Conservation (phyloP, 2,888 invertebrate genomes). For the Ceratothoa steindachneri region DNA sequence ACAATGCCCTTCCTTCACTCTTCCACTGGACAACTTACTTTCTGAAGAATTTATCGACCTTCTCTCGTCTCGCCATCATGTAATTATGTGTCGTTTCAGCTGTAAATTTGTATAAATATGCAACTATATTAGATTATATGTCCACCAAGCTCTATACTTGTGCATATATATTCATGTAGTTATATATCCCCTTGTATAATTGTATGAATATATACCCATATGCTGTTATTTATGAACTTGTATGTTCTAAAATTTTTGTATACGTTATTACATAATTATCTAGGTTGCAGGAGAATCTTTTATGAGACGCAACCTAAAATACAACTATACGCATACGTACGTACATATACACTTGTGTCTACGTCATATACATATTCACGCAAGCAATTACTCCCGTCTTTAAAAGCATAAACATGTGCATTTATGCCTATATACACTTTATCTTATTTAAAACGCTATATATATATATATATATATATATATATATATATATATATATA, state of each 20-base stretch:
- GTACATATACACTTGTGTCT: neutral
- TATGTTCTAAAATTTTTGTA: neutral
- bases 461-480: neutral
- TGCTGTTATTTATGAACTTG: conserved; percentile 7
- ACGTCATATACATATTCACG: conserved; percentile 2
- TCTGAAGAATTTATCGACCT: no score
- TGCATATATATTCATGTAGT: conserved; percentile 12
- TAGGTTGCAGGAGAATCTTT: no score
- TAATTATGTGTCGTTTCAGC: neutral
- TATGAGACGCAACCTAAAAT: no score
- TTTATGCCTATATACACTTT: neutral
- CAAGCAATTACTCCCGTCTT: neutral
- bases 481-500: neutral
- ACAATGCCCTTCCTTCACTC: no score
- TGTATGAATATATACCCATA: conserved; percentile 19
- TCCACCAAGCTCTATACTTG: neutral
- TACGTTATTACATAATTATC: no score
- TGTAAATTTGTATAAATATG: neutral
- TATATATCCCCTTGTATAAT: conserved; percentile 16
- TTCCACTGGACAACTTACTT: no score
- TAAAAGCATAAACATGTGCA: neutral
- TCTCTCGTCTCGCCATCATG: no score
- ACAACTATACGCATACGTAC: neutral
- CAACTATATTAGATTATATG: conserved; percentile 11
- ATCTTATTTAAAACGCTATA: neutral